These are phyloP conservation scores for Maniola jurtina DNA, from an alignment of 1,140 invertebrate genomes.

Conservation along the genomic window DNA sequence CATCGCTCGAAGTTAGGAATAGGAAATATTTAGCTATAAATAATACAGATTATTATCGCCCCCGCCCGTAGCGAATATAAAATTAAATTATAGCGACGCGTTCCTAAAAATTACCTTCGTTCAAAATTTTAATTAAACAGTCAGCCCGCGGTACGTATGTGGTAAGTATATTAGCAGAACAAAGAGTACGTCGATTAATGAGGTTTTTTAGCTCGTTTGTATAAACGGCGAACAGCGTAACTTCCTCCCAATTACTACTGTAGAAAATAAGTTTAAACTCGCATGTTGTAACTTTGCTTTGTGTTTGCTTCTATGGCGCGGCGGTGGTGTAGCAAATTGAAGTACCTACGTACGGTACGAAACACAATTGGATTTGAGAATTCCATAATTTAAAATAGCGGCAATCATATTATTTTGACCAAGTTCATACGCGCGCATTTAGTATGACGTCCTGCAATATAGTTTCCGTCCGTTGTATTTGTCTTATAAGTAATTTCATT, in stretches of 20 bases:
- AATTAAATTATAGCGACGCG: constrained; percentile 16
- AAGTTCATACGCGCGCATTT: too few species aligned
- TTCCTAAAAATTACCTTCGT: constrained; percentile 11
- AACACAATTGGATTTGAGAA: background rate
- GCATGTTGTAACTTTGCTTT: background rate
- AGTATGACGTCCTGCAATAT: too few species aligned
- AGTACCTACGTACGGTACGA: background rate
- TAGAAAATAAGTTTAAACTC: background rate
- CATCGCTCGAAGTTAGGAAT: background rate
- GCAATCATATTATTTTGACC: too few species aligned
- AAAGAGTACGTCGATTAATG: background rate
- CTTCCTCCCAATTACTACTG: background rate
- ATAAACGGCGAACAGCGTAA: background rate
- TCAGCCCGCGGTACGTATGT: background rate
- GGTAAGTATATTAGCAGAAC: background rate
- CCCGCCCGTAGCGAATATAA: background rate
- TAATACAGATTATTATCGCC: constrained; percentile 3
- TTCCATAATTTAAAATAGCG: too few species aligned
- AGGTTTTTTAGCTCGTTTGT: background rate
- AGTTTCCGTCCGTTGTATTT: too few species aligned
- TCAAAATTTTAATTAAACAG: constrained; percentile 25
- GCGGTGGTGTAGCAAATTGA: background rate
- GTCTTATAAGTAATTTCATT: too few species aligned
- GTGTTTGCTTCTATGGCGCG: background rate
- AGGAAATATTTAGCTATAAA: constrained; percentile 16